phyloP scores from a whole-genome alignment of 2,113 vertebrate species.

The Macrotis lagotis region DNA sequence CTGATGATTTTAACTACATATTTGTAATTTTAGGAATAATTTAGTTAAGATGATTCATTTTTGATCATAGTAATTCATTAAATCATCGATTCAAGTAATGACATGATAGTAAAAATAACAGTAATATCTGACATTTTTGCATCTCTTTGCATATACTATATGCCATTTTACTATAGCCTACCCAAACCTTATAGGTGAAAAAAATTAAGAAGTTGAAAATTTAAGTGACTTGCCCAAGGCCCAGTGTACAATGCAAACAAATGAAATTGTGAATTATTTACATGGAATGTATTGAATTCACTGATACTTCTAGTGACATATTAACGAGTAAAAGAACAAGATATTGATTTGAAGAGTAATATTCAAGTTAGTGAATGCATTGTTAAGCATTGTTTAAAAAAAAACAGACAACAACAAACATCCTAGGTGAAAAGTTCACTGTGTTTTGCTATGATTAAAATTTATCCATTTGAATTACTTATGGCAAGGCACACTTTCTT shows the following conservation, averaged over 20 bases:
- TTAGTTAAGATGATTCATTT: neutral
- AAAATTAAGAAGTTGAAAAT: neutral
- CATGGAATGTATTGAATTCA: neutral
- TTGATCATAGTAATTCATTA: neutral
- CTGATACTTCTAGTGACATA: neutral
- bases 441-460: conserved; percentile 29
- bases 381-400: neutral
- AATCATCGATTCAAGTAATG: neutral
- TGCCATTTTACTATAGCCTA: neutral
- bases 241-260: neutral
- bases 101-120: neutral
- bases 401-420: neutral
- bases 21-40: neutral
- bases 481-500: neutral
- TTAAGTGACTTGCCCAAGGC: neutral
- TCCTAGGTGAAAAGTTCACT: neutral
- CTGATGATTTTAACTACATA: neutral
- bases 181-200: neutral
- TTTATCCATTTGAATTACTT: neutral
- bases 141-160: neutral
- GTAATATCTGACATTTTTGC: neutral
- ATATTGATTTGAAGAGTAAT: neutral
- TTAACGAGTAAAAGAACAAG: neutral
- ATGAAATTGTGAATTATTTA: neutral
- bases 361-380: neutral